A percentile compares a stretch with the other conserved stretches of the same genome.
These are phyloP conservation scores for Eulemur rubriventer DNA, from an alignment of 2,797 vertebrate genomes.

Conservation along the genomic window DNA sequence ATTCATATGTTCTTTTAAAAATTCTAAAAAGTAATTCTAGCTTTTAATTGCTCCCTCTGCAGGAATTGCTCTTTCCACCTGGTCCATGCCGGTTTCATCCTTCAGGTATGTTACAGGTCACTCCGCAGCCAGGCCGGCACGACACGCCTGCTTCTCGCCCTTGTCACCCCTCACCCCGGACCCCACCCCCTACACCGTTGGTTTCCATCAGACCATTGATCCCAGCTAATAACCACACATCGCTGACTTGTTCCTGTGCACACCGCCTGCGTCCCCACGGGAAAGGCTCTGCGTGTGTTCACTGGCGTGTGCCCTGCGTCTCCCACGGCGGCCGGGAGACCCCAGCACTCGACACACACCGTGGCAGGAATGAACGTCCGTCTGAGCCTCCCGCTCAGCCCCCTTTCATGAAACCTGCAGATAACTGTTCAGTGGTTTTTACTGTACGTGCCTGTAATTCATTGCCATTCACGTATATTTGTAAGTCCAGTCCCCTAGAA, in stretches of 20 bases:
- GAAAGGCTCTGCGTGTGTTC: neutral
- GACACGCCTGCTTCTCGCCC: neutral
- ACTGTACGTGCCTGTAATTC: neutral
- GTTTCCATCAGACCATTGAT: neutral
- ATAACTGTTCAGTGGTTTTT: neutral
- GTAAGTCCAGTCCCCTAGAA: neutral
- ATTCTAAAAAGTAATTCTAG: neutral
- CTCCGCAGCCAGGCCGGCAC: neutral
- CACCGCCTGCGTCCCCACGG: neutral
- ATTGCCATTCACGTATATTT: neutral
- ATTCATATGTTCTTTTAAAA: neutral
- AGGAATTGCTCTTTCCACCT: neutral
- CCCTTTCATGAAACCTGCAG: neutral
- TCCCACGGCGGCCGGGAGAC: neutral
- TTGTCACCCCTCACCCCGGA: neutral
- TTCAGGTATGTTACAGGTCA: neutral
- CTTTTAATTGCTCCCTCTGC: constrained; percentile 3
- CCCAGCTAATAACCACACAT: neutral
- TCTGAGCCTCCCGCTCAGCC: neutral
- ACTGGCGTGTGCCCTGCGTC: neutral
- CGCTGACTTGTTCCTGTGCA: neutral
- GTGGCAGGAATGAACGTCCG: neutral
- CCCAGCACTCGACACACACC: neutral
- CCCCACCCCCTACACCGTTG: neutral
- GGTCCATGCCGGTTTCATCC: neutral